phyloP scores from a whole-genome alignment of 2,797 vertebrate species.

The Agapornis canus region DNA sequence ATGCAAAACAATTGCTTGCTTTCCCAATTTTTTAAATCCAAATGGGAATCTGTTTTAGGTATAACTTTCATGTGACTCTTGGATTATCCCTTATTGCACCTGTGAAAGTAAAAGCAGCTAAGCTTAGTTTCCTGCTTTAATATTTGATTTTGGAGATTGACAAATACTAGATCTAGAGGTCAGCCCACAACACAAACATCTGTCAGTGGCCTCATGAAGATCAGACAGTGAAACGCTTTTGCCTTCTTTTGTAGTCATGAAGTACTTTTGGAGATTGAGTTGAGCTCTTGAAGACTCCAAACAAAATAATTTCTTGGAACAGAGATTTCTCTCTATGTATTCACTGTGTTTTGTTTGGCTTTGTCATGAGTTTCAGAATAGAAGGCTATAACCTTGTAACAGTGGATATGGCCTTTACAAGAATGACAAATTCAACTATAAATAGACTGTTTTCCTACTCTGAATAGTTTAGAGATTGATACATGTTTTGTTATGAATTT shows the following conservation, averaged over 20 bases:
- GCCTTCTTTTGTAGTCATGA: background rate
- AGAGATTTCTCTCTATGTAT: constrained; percentile 26
- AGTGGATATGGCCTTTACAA: constrained; percentile 54
- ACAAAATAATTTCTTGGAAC: constrained; percentile 67
- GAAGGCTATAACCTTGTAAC: constrained; percentile 28
- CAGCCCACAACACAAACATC: background rate
- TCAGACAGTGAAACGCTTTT: background rate
- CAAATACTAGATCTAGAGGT: background rate
- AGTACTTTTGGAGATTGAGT: background rate
- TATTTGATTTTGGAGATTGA: background rate
- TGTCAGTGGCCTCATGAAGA: background rate
- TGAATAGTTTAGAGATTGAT: constrained; percentile 37
- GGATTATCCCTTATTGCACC: background rate
- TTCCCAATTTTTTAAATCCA: background rate
- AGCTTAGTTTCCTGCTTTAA: background rate
- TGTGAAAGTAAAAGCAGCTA: background rate
- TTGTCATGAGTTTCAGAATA: constrained; percentile 41
- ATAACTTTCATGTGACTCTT: background rate
- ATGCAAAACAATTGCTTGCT: background rate
- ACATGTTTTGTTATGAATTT: background rate
- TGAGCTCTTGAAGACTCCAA: constrained; percentile 41
- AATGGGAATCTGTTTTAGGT: background rate
- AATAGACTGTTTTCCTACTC: constrained; percentile 56
- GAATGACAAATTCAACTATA: constrained; percentile 58
- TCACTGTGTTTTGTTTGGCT: constrained; percentile 65